These are phyloP conservation scores for Chromis chromis DNA, from an alignment of 2,797 vertebrate species.

Conservation along the genomic window DNA sequence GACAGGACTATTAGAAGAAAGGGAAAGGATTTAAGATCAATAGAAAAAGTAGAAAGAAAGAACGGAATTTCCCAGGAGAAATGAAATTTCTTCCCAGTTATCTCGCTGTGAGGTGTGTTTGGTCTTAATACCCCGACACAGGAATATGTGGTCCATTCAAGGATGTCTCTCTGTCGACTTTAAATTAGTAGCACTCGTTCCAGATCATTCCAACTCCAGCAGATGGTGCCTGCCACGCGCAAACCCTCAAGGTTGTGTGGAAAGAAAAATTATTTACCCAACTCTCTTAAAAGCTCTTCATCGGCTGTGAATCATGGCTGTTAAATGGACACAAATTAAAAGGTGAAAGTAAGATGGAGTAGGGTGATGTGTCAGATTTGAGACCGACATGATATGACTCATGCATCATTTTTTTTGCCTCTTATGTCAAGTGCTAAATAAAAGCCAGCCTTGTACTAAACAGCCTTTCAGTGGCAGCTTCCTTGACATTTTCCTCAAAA, in stretches of 20 bases:
- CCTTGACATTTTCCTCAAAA: slow-evolving; percentile 69
- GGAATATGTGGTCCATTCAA: slow-evolving; percentile 15
- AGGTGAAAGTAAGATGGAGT: slow-evolving; percentile 45
- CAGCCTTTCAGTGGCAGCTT: slow-evolving; percentile 45
- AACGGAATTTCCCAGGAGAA: slow-evolving; percentile 27
- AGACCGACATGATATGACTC: slow-evolving; percentile 28
- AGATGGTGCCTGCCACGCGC: slow-evolving; percentile 57
- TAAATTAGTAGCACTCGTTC: slow-evolving; percentile 35
- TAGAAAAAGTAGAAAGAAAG: slow-evolving; percentile 32
- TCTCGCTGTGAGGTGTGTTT: slow-evolving; percentile 27
- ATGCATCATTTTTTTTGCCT: slow-evolving; percentile 11
- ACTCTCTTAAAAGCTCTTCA: slow-evolving; percentile 10
- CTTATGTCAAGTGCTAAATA: slow-evolving; percentile 45
- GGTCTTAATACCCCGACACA: slow-evolving; percentile 33
- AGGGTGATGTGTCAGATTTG: slow-evolving; percentile 19
- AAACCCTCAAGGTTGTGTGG: slow-evolving; percentile 38
- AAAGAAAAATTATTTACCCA: slow-evolving; percentile 33
- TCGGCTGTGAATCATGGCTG: background rate
- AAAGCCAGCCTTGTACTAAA: slow-evolving; percentile 35
- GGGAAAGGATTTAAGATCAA: slow-evolving; percentile 42
- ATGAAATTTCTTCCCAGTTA: slow-evolving; percentile 45
- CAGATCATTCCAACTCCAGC: slow-evolving; percentile 40
- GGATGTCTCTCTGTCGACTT: slow-evolving; percentile 27
- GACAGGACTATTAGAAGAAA: slow-evolving; percentile 47
- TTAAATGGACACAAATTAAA: slow-evolving; percentile 41